phyloP scores from a whole-genome alignment of 2,113 vertebrate genomes.

The Myodes glareolus region DNA sequence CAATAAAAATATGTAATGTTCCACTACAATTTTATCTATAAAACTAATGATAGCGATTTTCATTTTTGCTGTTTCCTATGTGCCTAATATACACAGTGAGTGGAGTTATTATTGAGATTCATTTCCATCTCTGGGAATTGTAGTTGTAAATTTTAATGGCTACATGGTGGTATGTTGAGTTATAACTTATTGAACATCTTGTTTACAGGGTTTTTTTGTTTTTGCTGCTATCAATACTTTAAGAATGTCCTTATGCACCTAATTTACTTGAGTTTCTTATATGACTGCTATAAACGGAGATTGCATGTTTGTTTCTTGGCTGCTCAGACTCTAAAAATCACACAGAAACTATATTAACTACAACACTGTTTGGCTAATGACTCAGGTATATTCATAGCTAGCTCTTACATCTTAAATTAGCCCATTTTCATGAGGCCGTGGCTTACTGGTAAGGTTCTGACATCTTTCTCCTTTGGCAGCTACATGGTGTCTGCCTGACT shows the following conservation, averaged over 20 bases:
- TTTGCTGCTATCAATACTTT: slow-evolving; percentile 5
- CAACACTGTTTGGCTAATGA: too few species aligned
- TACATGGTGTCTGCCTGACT: too few species aligned
- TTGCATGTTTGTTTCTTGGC: too few species aligned
- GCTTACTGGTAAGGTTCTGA: too few species aligned
- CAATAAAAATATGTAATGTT: not conserved
- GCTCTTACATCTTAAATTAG: too few species aligned
- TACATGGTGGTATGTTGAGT: not conserved
- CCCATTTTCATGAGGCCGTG: too few species aligned
- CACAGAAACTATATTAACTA: too few species aligned
- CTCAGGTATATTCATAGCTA: too few species aligned
- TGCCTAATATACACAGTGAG: not conserved
- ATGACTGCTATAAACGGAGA: not conserved
- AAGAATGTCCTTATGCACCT: slow-evolving; percentile 31
- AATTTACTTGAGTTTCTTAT: not conserved
- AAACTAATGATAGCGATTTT: slow-evolving; percentile 7
- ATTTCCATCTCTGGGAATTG: not conserved
- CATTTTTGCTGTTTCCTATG: slow-evolving; percentile 5
- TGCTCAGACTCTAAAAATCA: too few species aligned
- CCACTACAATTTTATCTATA: not conserved
- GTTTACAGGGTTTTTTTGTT: not conserved
- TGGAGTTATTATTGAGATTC: not conserved
- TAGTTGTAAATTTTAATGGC: not conserved
- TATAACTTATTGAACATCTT: not conserved
- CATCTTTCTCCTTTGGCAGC: too few species aligned